phyloP scores from a whole-genome alignment of 2,113 vertebrate genomes.

The Saccopteryx bilineata region DNA sequence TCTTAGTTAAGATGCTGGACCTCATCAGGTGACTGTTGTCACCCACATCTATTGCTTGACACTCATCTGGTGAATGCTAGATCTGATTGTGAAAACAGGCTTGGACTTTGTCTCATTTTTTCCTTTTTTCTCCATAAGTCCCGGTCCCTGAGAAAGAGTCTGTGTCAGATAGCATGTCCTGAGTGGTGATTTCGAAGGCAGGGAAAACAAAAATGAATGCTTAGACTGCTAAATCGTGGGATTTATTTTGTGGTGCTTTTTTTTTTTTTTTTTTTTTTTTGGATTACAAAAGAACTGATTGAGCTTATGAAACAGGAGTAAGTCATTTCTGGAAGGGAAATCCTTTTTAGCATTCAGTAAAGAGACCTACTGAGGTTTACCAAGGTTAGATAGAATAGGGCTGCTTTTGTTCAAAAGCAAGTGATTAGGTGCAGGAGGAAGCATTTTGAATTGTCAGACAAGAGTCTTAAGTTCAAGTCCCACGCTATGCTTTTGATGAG shows the following conservation, averaged over 20 bases:
- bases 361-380: not conserved
- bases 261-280: conserved; percentile 13
- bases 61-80: conserved; percentile 49
- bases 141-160: not conserved
- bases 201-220: not conserved
- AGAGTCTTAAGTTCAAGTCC: not conserved
- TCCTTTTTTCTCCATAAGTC: not conserved
- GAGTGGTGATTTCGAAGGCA: conserved; percentile 16
- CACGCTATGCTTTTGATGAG: not conserved
- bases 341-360: conserved; percentile 57
- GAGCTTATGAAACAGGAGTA: conserved; percentile 60
- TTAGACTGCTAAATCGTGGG: conserved; percentile 36
- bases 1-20: conserved; percentile 24
- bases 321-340: conserved; percentile 55
- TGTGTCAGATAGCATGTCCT: not conserved
- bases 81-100: conserved; percentile 60
- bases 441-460: not conserved
- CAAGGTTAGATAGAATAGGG: not conserved
- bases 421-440: not conserved
- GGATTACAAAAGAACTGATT: conserved; percentile 68
- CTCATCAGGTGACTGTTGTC: conserved; percentile 6
- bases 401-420: conserved; percentile 40
- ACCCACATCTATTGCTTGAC: conserved; percentile 17
- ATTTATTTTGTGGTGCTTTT: conserved; percentile 41
- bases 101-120: not conserved